Evolutionary conservation across 2,797 vertebrate genomes (phyloP).

Genomic region (Oreonectes daqikongensis): DNA sequence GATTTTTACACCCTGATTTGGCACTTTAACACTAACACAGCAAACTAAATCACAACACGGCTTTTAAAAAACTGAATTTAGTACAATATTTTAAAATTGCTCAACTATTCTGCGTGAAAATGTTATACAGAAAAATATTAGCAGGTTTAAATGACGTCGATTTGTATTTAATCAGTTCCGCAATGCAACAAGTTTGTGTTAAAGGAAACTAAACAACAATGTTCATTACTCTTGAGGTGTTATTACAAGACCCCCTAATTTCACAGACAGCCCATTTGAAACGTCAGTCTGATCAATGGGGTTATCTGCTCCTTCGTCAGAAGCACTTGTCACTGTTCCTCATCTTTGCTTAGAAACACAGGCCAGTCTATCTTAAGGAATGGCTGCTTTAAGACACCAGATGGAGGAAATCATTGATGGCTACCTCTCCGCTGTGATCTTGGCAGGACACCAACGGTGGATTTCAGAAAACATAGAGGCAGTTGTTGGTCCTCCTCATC

Average conservation of each 20-base stretch:
- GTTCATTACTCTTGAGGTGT: not conserved
- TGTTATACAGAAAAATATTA: too few species aligned
- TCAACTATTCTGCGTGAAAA: not conserved
- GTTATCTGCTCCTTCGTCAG: not conserved
- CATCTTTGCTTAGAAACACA: not conserved
- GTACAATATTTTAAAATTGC: not conserved
- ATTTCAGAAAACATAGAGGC: slow-evolving; percentile 32
- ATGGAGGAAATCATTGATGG: slow-evolving; percentile 34
- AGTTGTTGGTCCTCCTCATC: slow-evolving; percentile 28
- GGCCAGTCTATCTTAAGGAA: slow-evolving; percentile 11
- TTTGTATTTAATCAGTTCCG: not conserved
- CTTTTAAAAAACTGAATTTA: not conserved
- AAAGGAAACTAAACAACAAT: not conserved
- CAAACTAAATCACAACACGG: not conserved
- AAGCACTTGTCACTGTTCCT: not conserved
- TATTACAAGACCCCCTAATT: not conserved
- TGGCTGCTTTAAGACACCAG: slow-evolving; percentile 42
- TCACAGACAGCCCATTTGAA: not conserved
- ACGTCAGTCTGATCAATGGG: slow-evolving; percentile 7
- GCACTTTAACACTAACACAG: too few species aligned
- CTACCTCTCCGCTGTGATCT: slow-evolving; percentile 27
- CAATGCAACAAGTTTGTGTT: not conserved
- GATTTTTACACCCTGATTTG: slow-evolving; percentile 20
- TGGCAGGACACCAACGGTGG: slow-evolving; percentile 31
- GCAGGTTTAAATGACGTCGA: not conserved